These are phyloP conservation scores for Mycetomoellerius zeteki DNA, from an alignment of 1,140 invertebrate genomes.

Conservation along the genomic window DNA sequence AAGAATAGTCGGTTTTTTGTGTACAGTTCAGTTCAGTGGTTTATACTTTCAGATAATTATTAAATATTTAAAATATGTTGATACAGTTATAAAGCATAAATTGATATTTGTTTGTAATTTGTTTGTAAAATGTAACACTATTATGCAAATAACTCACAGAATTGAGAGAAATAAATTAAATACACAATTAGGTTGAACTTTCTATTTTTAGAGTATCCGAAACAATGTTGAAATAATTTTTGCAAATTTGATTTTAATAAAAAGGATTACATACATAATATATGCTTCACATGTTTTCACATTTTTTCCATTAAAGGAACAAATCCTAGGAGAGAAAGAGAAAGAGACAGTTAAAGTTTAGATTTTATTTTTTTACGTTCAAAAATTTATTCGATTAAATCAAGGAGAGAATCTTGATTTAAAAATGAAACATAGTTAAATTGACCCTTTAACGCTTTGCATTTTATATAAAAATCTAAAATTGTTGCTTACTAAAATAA, in stretches of 20 bases:
- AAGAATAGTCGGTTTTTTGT: neutral
- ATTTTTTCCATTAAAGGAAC: neutral
- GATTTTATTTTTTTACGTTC: neutral
- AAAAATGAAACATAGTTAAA: neutral
- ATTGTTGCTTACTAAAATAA: neutral
- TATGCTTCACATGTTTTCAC: neutral
- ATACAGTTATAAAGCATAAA: neutral
- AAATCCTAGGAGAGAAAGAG: neutral
- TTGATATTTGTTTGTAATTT: constrained; percentile 1
- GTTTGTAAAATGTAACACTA: neutral
- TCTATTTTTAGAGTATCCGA: neutral
- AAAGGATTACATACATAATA: neutral
- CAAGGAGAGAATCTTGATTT: neutral
- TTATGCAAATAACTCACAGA: neutral
- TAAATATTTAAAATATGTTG: neutral
- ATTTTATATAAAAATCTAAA: neutral
- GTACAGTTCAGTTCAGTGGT: neutral
- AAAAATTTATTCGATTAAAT: neutral
- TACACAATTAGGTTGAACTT: neutral
- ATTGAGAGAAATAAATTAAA: constrained; percentile 4
- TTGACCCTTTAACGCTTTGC: neutral
- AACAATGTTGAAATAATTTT: constrained; percentile 9
- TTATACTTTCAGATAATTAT: constrained; percentile 15
- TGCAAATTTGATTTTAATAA: constrained; percentile 6
- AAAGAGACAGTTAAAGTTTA: neutral